Base-by-base conservation (phyloP, 2,113 vertebrate species). In the Silurus meridionalis region DNA sequence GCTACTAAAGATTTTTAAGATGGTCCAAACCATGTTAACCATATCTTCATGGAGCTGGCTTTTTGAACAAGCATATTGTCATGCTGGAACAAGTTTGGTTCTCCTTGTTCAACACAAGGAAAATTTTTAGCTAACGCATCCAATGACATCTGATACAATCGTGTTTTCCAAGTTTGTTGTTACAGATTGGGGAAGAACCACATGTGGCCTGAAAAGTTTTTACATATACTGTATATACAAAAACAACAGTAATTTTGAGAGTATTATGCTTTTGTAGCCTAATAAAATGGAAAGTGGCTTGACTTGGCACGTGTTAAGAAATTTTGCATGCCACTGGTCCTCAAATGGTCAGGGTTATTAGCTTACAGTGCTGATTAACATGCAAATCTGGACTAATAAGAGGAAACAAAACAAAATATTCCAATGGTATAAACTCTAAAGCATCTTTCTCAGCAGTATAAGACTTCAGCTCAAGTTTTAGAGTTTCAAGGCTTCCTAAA, bases 291-390 rank as follows among this genome's bases (percentile, higher is more conserved):
- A 82, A 57, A 50, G 66, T 17, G 63, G 53, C 63, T 55, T 67
- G 57, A 55, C 81, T 55, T 58, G 58, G 63, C 58, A 8, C 66
- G 66, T 74, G 79, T 53, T 50, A n/a, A 80, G 28, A 89, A 52
- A 46, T 69, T 28, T 63, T 58, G 78, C 86, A 84, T 66, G n/a
- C 48, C 48, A 71, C 67, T 74, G 46, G 79, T 88, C 61, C 60
- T 83, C 17, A 72, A 25, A 85, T 71, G 15, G 63, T 86, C 74
- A 86, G 83, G 83, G 83, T 85, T 74, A n/a, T 63, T 85, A 85
- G 80, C 37, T 69, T 74, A 83, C 48, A 61, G 78, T 61, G 80
- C 52, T 69, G n/a, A 85, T 89, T 89, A 87, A 85, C 53, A 85
- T 89, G 80, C 79, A 87, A 80, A 89, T 89, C 53, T 58, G 61